phyloP scores from a whole-genome alignment of 2,888 invertebrate species.

The Mesoligia furuncula region DNA sequence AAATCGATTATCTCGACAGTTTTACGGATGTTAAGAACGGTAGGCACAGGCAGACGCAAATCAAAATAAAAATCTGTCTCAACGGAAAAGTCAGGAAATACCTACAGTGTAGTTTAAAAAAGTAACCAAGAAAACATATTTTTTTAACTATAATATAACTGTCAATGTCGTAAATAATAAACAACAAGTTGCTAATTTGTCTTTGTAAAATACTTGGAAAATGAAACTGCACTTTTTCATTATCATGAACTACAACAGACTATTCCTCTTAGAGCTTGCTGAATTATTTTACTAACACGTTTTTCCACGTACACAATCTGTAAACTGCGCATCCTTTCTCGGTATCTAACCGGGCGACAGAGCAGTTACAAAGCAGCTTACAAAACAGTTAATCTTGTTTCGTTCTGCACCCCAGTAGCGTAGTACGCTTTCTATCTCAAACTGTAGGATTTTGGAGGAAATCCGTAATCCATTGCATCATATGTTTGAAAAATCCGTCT shows the following conservation, averaged over 20 bases:
- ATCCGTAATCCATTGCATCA: background rate
- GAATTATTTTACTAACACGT: background rate
- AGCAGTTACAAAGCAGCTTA: background rate
- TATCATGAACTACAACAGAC: background rate
- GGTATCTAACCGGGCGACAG: background rate
- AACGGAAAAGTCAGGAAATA: background rate
- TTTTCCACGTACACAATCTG: background rate
- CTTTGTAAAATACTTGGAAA: background rate
- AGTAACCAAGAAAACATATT: background rate
- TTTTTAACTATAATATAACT: background rate
- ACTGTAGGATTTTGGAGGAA: background rate
- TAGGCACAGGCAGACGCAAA: background rate
- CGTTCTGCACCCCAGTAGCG: background rate
- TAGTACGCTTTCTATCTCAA: background rate
- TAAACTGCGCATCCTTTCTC: background rate
- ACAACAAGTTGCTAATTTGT: background rate
- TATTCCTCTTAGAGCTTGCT: background rate
- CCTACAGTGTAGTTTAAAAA: background rate
- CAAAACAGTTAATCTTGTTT: background rate
- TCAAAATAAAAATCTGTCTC: background rate
- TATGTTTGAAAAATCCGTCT: background rate
- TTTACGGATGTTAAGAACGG: background rate
- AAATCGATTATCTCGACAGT: background rate
- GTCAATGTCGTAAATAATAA: background rate
- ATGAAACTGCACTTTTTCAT: background rate